Evolutionary conservation across 2,113 vertebrate genomes (phyloP), one percentile per base, ranked within the genome.

Genomic region (Poeciliopsis retropinna): DNA sequence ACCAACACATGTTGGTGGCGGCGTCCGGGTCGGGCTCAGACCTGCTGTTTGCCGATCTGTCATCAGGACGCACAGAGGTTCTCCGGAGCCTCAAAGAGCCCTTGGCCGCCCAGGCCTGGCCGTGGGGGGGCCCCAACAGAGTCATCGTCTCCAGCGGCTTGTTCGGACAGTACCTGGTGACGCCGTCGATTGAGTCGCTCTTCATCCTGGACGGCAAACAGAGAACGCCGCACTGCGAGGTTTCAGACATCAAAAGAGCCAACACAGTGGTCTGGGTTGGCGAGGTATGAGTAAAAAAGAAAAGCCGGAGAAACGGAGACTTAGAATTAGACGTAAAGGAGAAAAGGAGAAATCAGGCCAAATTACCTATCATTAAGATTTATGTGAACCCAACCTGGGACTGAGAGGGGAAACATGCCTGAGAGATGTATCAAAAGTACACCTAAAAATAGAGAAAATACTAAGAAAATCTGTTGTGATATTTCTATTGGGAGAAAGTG

Each of bases 191-290:
- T 19, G 95, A 96, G 70, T 99, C 98, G 0, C 88, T 99, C 83
- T 96, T 99, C 85, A 93, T 99, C 83, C 90, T 99, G 89, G 95
- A 96, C 0, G 97, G 96, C 69, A 95, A 96, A 86, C 96, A 95
- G 89, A 97, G 94, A 27, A 86, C 92, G 0, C 94, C 96, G 66
- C 96, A 95, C 84, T 99, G 98, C 37, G 97, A 99, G 95, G 95
- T 99, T 85, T 95, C 96, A 0, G 96, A 96, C 81, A 86, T 99
- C 77, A 96, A 93, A 88, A 92, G 93, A 72, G 96, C 95, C 15
- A 96, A 97, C 93, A 95, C 96, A 65, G 93, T 95, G 66, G 96
- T 98, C 82, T 99, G 98, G 98, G 96, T 99, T 15, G 97, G 96
- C 3, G 98, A 99, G 88, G 97, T 97, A 95, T 99, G 97, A 99